Conservation (phyloP, 2,888 invertebrate species). For the Hermodice carunculata region DNA sequence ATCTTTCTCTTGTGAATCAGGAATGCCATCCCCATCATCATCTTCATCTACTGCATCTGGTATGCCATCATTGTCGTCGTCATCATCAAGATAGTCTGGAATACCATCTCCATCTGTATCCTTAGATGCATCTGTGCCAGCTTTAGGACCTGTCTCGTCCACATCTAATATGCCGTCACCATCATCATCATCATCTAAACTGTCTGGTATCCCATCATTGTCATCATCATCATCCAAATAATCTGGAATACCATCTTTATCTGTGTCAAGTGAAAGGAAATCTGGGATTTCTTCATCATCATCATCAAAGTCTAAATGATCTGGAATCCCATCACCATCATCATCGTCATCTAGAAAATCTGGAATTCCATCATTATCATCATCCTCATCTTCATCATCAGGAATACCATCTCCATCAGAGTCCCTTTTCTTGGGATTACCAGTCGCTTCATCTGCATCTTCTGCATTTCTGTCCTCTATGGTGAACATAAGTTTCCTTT, state of each 20-base stretch:
- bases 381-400: slow-evolving; percentile 38
- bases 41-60: slow-evolving; percentile 48
- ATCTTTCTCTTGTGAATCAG: slow-evolving; percentile 25
- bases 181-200: slow-evolving; percentile 52
- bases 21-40: slow-evolving; percentile 35
- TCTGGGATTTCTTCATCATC: slow-evolving; percentile 60
- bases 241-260: slow-evolving; percentile 61
- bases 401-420: slow-evolving; percentile 44
- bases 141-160: slow-evolving; percentile 39
- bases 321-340: slow-evolving; percentile 65
- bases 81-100: slow-evolving; percentile 42
- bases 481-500: slow-evolving; percentile 47
- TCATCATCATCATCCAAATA: slow-evolving; percentile 43
- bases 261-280: slow-evolving; percentile 22
- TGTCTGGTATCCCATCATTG: slow-evolving; percentile 40
- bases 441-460: slow-evolving; percentile 25
- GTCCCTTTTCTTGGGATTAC: too few species aligned
- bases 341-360: slow-evolving; percentile 48
- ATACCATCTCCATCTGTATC: slow-evolving; percentile 48
- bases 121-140: slow-evolving; percentile 37
- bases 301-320: slow-evolving; percentile 50
- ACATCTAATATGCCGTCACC: slow-evolving; percentile 63
- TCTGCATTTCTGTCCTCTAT: slow-evolving; percentile 41
- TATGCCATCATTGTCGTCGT: slow-evolving; percentile 47
- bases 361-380: slow-evolving; percentile 42